Evolutionary conservation across 1,140 invertebrate genomes (phyloP).

Genomic region (Drosophila kohkoa): DNA sequence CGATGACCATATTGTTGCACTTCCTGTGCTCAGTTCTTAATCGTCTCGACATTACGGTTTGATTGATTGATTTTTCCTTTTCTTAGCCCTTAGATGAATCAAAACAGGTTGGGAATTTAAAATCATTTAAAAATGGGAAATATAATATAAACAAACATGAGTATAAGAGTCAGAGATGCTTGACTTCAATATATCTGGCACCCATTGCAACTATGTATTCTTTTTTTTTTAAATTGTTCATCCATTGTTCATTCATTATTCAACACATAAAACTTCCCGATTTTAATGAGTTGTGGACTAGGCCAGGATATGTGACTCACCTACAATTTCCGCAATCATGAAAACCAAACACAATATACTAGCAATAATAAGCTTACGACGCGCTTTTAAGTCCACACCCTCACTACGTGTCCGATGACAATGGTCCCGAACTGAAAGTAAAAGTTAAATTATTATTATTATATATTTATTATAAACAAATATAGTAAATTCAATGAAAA

Average conservation of each 20-base stretch:
- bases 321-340: constrained; percentile 96
- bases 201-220: no score
- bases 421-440: constrained; percentile 87
- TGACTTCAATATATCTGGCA: no score
- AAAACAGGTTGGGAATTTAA: constrained; percentile 78
- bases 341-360: constrained; percentile 96
- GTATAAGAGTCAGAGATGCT: no score
- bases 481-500: no score
- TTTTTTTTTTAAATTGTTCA: no score
- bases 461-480: no score
- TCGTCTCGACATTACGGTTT: constrained; percentile 65
- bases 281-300: no score
- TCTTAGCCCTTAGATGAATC: constrained; percentile 56
- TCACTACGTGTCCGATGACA: constrained; percentile 91
- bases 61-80: constrained; percentile 60
- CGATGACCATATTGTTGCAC: constrained; percentile 81
- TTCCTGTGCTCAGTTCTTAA: constrained; percentile 81
- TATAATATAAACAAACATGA: constrained; percentile 9
- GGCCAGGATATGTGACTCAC: constrained; percentile 81
- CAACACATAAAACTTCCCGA: no score
- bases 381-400: constrained; percentile 91
- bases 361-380: constrained; percentile 94
- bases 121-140: constrained; percentile 38
- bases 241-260: no score
- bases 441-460: not conserved